Evolutionary conservation across 2,797 vertebrate species (phyloP).

Genomic region (Enteromius thamalakanensis): DNA sequence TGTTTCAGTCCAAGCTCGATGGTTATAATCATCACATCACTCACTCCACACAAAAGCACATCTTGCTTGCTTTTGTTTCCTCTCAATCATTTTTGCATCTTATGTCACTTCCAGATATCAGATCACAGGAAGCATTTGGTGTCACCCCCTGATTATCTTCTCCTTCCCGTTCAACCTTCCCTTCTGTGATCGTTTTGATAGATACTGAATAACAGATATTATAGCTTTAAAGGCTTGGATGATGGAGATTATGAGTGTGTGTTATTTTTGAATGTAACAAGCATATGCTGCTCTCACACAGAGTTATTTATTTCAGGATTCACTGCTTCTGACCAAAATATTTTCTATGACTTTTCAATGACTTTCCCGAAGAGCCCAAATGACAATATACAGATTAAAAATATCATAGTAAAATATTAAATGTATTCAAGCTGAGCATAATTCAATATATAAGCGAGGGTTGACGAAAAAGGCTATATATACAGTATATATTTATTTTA

Average conservation of each 20-base stretch:
- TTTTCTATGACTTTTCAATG: not conserved
- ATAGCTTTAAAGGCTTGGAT: conserved; percentile 16
- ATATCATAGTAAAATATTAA: not conserved
- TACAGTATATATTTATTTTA: no score
- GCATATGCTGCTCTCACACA: not conserved
- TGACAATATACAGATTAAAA: not conserved
- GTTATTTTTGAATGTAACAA: conserved; percentile 5
- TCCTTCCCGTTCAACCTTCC: conserved; percentile 8
- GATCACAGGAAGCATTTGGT: conserved; percentile 30
- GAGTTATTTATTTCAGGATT: not conserved
- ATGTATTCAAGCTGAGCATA: not conserved
- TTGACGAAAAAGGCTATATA: not conserved
- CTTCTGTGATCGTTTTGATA: conserved; percentile 11
- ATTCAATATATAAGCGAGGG: not conserved
- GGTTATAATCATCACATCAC: conserved; percentile 41
- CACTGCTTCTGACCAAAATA: not conserved
- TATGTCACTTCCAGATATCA: conserved; percentile 32
- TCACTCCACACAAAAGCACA: conserved; percentile 35
- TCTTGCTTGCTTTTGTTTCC: conserved; percentile 33
- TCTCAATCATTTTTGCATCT: conserved; percentile 39
- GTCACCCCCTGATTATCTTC: conserved; percentile 27
- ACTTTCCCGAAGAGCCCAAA: not conserved
- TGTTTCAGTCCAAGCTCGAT: conserved; percentile 38
- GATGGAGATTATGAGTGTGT: conserved; percentile 21
- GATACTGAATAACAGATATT: conserved; percentile 12